These are phyloP conservation scores for Pachyuromys duprasi DNA, from an alignment of 2,797 vertebrate species.

Conservation along the genomic window DNA sequence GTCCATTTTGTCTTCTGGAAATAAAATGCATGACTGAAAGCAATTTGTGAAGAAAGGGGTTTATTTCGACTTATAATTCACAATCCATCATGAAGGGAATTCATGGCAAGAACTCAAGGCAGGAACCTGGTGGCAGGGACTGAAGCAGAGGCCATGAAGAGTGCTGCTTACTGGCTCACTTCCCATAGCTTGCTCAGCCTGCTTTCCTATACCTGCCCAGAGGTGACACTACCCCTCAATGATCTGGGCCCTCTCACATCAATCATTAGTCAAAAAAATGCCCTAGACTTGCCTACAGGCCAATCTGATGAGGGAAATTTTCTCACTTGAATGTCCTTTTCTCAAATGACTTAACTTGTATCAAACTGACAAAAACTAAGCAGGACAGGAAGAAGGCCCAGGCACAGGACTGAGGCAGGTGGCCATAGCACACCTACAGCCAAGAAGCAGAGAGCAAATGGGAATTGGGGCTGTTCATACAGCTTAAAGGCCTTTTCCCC, in stretches of 20 bases:
- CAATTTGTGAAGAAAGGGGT: neutral
- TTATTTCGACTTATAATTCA: neutral
- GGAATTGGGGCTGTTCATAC: neutral
- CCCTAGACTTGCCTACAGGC: neutral
- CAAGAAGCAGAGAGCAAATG: neutral
- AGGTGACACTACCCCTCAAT: neutral
- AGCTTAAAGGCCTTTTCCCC: neutral
- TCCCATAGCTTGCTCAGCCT: neutral
- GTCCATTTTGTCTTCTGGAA: neutral
- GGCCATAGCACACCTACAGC: neutral
- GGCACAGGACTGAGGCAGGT: neutral
- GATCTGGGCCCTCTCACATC: neutral
- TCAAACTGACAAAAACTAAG: neutral
- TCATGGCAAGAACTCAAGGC: neutral
- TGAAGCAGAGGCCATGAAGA: neutral
- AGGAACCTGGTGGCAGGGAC: neutral
- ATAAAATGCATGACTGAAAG: too few species aligned
- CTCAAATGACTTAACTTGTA: neutral
- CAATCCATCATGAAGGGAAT: neutral
- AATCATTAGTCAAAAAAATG: neutral
- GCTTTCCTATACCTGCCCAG: neutral
- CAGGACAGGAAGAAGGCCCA: neutral
- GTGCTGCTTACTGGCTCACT: neutral
- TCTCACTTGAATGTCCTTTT: neutral
- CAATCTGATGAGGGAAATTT: neutral